Percentiles rank a stretch among this genome's conserved stretches.
phyloP scores from a whole-genome alignment of 2,888 invertebrate species.

The Andrena chrysosceles region DNA sequence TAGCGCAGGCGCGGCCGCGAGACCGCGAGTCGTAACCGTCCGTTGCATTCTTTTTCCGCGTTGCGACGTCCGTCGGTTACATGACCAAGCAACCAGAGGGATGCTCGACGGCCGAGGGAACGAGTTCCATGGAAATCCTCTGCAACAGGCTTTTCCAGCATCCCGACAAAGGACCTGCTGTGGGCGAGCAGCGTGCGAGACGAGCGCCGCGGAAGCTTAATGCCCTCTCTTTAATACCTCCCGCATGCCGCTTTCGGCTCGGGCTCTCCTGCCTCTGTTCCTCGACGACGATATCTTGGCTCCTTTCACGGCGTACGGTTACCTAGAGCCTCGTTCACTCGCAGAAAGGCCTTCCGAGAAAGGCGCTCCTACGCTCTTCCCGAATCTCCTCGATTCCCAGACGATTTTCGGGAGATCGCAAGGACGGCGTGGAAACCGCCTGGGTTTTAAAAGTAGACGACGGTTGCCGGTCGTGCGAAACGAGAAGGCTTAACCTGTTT shows the following conservation, averaged over 20 bases:
- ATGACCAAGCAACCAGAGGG: no score
- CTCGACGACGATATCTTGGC: constrained; percentile 6
- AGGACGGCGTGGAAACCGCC: neutral
- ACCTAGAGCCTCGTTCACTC: neutral
- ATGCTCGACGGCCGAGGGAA: neutral
- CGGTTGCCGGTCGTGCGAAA: neutral
- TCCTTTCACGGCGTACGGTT: neutral
- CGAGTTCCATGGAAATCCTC: neutral
- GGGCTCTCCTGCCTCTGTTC: constrained; percentile 4
- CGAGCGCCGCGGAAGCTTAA: constrained; percentile 29
- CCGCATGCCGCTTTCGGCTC: constrained; percentile 17
- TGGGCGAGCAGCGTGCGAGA: constrained; percentile 25
- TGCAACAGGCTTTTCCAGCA: neutral
- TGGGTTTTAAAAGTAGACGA: neutral
- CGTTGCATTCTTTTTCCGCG: neutral
- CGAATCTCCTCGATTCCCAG: neutral
- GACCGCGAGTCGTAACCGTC: neutral
- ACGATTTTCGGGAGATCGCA: neutral
- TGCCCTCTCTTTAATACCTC: constrained; percentile 6
- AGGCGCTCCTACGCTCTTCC: constrained; percentile 1
- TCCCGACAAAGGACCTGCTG: constrained; percentile 30
- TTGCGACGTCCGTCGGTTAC: neutral
- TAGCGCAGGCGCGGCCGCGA: constrained; percentile 4
- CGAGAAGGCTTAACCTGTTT: no score
- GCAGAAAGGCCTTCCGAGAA: constrained; percentile 3